These are phyloP conservation scores for Monomorium pharaonis DNA, from an alignment of 1,140 invertebrate species.

Conservation along the genomic window DNA sequence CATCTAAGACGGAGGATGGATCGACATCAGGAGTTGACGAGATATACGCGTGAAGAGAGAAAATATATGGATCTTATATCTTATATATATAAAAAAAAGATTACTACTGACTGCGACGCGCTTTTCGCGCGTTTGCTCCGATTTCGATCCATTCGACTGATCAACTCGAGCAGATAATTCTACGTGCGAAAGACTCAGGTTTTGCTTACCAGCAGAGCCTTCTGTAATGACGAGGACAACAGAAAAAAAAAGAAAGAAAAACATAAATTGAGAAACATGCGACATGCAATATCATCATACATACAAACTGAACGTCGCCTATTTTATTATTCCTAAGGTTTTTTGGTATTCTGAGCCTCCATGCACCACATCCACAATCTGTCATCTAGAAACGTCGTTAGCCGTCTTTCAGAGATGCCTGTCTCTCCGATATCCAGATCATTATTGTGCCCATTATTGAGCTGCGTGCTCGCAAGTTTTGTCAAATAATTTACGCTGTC, in stretches of 20 bases:
- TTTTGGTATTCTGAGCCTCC: constrained; percentile 82
- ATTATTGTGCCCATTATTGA: constrained; percentile 22
- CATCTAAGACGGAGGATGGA: background rate
- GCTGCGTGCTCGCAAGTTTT: background rate
- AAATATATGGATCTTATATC: background rate
- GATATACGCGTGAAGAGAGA: background rate
- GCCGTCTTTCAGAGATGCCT: constrained; percentile 70
- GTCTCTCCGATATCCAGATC: constrained; percentile 25
- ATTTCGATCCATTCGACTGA: constrained; percentile 29
- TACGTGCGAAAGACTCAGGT: constrained; percentile 10
- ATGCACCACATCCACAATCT: constrained; percentile 84
- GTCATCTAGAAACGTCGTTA: constrained; percentile 84
- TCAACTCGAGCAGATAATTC: background rate
- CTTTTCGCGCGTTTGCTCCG: background rate
- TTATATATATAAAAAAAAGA: background rate
- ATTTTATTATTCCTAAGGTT: constrained; percentile 84
- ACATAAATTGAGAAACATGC: constrained; percentile 80
- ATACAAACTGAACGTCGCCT: constrained; percentile 84
- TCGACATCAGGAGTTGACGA: constrained; percentile 11
- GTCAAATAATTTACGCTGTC: background rate
- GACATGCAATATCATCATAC: constrained; percentile 82
- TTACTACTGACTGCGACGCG: background rate
- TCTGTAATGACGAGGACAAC: constrained; percentile 71
- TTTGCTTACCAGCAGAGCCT: constrained; percentile 82
- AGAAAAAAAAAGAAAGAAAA: constrained; percentile 67